Evolutionary conservation across 2,888 invertebrate species (phyloP).

Genomic region (Drosophila recens): DNA sequence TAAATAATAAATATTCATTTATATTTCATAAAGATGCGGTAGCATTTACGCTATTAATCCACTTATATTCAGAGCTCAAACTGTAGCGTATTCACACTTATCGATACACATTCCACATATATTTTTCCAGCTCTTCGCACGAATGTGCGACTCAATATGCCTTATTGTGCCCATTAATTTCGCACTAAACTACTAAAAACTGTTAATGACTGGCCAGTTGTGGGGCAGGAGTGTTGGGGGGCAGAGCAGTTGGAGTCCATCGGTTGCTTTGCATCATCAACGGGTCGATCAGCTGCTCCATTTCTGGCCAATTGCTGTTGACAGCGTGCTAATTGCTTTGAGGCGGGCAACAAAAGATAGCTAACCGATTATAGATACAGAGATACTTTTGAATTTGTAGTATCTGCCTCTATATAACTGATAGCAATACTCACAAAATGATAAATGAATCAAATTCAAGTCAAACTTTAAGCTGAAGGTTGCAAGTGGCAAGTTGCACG

Average conservation of each 20-base stretch:
- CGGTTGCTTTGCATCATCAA: constrained; percentile 31
- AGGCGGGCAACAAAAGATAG: constrained; percentile 19
- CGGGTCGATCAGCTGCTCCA: constrained; percentile 52
- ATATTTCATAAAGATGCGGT: constrained; percentile 2
- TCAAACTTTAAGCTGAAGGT: constrained; percentile 52
- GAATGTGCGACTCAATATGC: constrained; percentile 51
- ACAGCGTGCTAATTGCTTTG: constrained; percentile 58
- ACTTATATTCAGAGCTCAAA: constrained; percentile 7
- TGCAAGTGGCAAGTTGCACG: constrained; percentile 34
- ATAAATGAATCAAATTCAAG: neutral
- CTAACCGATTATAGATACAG: constrained; percentile 25
- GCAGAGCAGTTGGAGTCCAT: neutral
- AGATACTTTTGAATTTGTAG: neutral
- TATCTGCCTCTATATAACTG: neutral
- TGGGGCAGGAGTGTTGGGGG: neutral
- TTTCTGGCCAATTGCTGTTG: constrained; percentile 53
- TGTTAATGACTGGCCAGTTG: constrained; percentile 64
- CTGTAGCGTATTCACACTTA: constrained; percentile 1
- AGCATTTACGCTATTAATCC: constrained; percentile 3
- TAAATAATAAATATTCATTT: constrained; percentile 10
- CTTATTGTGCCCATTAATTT: constrained; percentile 65
- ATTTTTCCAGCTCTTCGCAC: constrained; percentile 56
- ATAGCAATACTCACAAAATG: neutral
- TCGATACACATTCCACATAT: constrained; percentile 18
- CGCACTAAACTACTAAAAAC: constrained; percentile 72